Conservation (phyloP, 2,113 vertebrate genomes). For the Brachypodius melanocephalos region DNA sequence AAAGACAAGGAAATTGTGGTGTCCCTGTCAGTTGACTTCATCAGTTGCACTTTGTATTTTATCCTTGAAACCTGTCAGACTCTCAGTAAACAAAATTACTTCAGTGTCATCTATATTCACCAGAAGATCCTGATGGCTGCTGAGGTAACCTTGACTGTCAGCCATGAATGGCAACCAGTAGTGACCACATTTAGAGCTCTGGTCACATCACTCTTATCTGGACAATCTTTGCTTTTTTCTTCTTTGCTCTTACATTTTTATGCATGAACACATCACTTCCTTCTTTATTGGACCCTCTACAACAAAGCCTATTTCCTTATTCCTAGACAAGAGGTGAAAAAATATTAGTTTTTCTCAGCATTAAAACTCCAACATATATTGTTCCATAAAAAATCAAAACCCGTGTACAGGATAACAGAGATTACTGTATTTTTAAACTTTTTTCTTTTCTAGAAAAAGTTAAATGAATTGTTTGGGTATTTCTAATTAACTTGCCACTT, state of each 20-base stretch:
- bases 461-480: neutral
- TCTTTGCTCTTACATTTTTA: neutral
- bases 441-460: neutral
- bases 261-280: neutral
- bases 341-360: neutral
- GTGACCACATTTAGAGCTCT: neutral
- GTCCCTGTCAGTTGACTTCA: constrained; percentile 40
- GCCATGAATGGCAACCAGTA: neutral
- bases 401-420: neutral
- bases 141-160: constrained; percentile 19
- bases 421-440: neutral
- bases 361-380: neutral
- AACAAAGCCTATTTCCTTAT: neutral
- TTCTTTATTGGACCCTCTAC: neutral
- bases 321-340: neutral
- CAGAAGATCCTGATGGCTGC: neutral
- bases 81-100: constrained; percentile 15
- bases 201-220: neutral
- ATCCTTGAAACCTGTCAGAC: constrained; percentile 26
- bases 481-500: neutral
- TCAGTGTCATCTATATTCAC: constrained; percentile 1
- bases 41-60: constrained; percentile 16
- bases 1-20: constrained; percentile 42
- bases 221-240: neutral
- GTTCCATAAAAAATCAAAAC: neutral